Base-by-base conservation (phyloP, 1,140 invertebrate species). In the Colletes latitarsis region DNA sequence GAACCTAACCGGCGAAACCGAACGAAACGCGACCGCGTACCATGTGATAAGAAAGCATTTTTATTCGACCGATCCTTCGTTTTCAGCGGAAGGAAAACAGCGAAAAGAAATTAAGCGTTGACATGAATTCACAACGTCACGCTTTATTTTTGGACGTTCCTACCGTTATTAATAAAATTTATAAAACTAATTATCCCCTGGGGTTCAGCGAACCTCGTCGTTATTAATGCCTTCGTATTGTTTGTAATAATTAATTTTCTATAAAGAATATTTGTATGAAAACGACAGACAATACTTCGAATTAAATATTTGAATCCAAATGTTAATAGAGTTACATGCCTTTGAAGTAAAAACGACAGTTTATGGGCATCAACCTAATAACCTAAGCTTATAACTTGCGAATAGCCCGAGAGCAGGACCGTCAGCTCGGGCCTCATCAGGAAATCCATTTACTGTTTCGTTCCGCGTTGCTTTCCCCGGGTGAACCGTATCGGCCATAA, bases 31-130 rank as follows among this genome's bases (percentile, higher is more conserved):
- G 9, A 49, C 8, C 49, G 15, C 6, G 15, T 21, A 10, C 5
- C 57, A 30, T 41, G 58, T 10, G 72, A 74, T 64, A 64, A 64
- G 60, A 71, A 60, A 15, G 30, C 41, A 74, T 64, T 19, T 64
- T 74, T 74, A 64, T 63, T 49, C 41, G 1, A 15, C 41, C 14
- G 21, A n/a, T 58, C n/a, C 41, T 0, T 8, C 6, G 8, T 62
- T 60, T 60, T 60, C 1, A n/a, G 8, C 52, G 52, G 9, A 14
- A 15, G 52, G 15, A 12, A 53, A 14, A 53, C 9, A 46, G 6
- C 9, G 9, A 46, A 9, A 0, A 17, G 17, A 4, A 55, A 55
- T 55, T 9, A 15, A 55, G 17, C 14, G 53, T 55, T 55, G 17
- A 53, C 0, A 53, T 12, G 52, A 53, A 46, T 4, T 46, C 43